Base-by-base conservation (phyloP, 2,113 vertebrate genomes). In the Tympanuchus pallidicinctus region DNA sequence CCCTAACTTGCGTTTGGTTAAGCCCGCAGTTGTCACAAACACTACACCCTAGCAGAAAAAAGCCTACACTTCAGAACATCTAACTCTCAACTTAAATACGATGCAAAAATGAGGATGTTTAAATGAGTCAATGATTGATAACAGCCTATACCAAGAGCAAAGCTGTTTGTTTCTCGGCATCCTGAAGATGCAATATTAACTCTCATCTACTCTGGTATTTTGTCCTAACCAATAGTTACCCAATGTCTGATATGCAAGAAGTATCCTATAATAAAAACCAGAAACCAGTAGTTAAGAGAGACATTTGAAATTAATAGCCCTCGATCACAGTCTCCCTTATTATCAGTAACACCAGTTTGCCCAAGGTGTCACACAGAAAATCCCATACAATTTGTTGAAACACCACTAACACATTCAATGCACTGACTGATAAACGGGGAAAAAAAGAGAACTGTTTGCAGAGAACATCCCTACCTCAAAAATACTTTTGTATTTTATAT, bases 221-320 rank as follows among this genome's bases (percentile, higher is more conserved):
- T 80, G 38, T 27, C 61, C 30, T 63, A 76, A 4, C 72, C 36
- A 42, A 67, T 60, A 80, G 54, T 87, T 82, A 81, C 30, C 71
- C 65, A 32, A 56, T 19, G 69, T 56, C 50, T 95, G 88, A 95
- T 75, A 93, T 8, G 25, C 65, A 86, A 81, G 75, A 88, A 83
- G 64, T 36, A 91, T 63, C 72, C 72, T 92, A 5, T 88, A 95
- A 92, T 70, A 92, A 86, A 73, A 72, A 67, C 34, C 0, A 63
- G 12, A 74, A 91, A 88, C 20, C 50, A 85, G 38, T 89, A n/a
- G 56, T 91, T 92, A 88, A 60, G 64, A 89, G 40, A 93, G 50
- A 71, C 56, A 85, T 65, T 87, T 83, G n/a, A 93, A 92, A 86
- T 86, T 70, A 88, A 88, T 60, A 77, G 4, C 5, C 17, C 40